Evolutionary conservation across 2,888 invertebrate genomes (phyloP).

Genomic region (Cheilosia urbana): DNA sequence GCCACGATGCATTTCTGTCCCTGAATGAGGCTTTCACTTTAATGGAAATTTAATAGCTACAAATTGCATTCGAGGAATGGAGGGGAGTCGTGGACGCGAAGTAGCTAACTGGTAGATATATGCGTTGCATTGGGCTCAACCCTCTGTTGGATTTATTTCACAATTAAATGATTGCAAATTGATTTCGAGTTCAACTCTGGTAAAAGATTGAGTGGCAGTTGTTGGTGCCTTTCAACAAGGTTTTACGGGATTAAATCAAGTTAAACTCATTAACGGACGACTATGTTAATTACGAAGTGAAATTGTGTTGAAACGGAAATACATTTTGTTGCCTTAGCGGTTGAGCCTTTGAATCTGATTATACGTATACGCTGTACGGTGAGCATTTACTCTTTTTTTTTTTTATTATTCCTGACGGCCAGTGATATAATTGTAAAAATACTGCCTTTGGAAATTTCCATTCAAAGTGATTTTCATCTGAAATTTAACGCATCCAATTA

Average conservation of each 20-base stretch:
- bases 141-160: slow-evolving; percentile 58
- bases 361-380: no score
- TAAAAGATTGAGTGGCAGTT: slow-evolving; percentile 40
- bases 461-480: no score
- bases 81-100: slow-evolving; percentile 11
- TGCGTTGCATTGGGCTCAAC: background rate
- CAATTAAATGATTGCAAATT: slow-evolving; percentile 69
- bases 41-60: slow-evolving; percentile 75
- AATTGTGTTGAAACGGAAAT: slow-evolving; percentile 14
- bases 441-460: no score
- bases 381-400: no score
- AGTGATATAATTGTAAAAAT: no score
- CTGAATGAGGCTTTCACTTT: slow-evolving; percentile 74
- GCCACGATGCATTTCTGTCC: slow-evolving; percentile 73
- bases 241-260: slow-evolving; percentile 23
- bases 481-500: no score
- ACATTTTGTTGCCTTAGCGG: background rate
- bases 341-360: background rate
- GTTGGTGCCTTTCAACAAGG: slow-evolving; percentile 8
- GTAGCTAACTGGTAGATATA: slow-evolving; percentile 24
- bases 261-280: slow-evolving; percentile 35
- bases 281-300: slow-evolving; percentile 36
- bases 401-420: no score
- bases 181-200: slow-evolving; percentile 52
- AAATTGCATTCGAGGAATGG: slow-evolving; percentile 64